Conservation (phyloP, 2,888 invertebrate species). For the Mamestra brassicae region DNA sequence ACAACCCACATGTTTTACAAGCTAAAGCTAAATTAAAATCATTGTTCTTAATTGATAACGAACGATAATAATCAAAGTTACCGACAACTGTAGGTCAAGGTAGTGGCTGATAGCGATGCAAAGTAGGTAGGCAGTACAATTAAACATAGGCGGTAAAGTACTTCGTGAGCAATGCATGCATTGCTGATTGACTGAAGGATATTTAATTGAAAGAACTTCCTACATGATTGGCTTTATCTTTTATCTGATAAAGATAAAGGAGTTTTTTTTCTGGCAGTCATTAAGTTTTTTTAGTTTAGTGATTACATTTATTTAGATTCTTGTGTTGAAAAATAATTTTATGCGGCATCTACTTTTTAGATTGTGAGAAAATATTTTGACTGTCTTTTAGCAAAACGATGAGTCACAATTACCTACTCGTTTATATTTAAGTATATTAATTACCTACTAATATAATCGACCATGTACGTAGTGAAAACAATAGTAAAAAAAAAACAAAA, state of each 20-base stretch:
- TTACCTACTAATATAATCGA: no score
- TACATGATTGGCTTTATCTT: constrained; percentile 34
- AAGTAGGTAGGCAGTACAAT: constrained; percentile 29
- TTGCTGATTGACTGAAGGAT: constrained; percentile 49
- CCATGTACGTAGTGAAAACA: no score
- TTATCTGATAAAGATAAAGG: constrained; percentile 31
- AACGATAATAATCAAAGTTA: constrained; percentile 22
- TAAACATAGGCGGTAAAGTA: constrained; percentile 24
- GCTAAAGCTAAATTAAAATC: constrained; percentile 39
- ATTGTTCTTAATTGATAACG: constrained; percentile 63
- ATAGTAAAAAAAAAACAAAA: no score
- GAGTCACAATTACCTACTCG: no score
- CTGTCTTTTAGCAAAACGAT: no score
- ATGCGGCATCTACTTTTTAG: no score
- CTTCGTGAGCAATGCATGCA: constrained; percentile 31
- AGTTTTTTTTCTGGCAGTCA: constrained; percentile 3
- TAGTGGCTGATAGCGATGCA: constrained; percentile 46
- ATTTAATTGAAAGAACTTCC: constrained; percentile 52
- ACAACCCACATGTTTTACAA: constrained; percentile 18
- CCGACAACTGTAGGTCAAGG: constrained; percentile 59
- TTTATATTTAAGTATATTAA: no score
- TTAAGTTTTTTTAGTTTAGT: background rate
- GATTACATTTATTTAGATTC: background rate
- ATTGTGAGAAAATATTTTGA: no score
- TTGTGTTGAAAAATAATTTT: no score